A percentile compares a stretch with the other conserved stretches of the same genome.
phyloP scores from a whole-genome alignment of 1,140 invertebrate species.

The Ooceraea biroi region DNA sequence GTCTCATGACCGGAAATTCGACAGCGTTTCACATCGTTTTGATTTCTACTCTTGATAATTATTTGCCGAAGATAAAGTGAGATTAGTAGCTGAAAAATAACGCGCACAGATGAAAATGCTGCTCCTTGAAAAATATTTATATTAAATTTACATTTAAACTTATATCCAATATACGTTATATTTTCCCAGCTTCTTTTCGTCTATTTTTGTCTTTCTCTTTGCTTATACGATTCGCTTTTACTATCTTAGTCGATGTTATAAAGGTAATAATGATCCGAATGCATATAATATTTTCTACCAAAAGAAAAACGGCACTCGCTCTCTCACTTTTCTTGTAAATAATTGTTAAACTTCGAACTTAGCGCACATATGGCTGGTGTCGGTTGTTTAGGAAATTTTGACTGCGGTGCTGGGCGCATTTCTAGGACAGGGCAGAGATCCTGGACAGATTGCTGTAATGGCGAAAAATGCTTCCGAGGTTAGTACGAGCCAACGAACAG shows the following conservation, averaged over 20 bases:
- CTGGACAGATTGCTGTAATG: constrained; percentile 95
- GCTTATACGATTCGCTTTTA: too few relatives aligned
- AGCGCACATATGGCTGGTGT: constrained; percentile 83
- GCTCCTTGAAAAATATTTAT: background rate
- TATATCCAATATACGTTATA: too few relatives aligned
- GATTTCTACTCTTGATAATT: constrained; percentile 3
- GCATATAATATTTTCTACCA: too few relatives aligned
- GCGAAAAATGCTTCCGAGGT: constrained; percentile 97
- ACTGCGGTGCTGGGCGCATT: constrained; percentile 94
- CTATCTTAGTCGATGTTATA: too few relatives aligned
- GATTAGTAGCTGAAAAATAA: background rate
- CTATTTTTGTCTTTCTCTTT: too few relatives aligned
- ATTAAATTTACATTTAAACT: background rate
- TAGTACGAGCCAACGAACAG: constrained; percentile 84
- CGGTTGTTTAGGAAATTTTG: constrained; percentile 93
- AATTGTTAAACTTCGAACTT: constrained; percentile 75
- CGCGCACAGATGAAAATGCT: background rate
- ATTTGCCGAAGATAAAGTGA: background rate
- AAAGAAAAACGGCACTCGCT: background rate
- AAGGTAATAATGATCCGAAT: too few relatives aligned
- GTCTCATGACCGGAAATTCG: background rate
- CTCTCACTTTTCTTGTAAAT: constrained; percentile 64
- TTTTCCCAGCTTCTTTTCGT: too few relatives aligned
- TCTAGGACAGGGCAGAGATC: constrained; percentile 93
- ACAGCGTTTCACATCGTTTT: constrained; percentile 5